Conservation (phyloP, 2,797 vertebrate genomes). For the Knipowitschia caucasica region DNA sequence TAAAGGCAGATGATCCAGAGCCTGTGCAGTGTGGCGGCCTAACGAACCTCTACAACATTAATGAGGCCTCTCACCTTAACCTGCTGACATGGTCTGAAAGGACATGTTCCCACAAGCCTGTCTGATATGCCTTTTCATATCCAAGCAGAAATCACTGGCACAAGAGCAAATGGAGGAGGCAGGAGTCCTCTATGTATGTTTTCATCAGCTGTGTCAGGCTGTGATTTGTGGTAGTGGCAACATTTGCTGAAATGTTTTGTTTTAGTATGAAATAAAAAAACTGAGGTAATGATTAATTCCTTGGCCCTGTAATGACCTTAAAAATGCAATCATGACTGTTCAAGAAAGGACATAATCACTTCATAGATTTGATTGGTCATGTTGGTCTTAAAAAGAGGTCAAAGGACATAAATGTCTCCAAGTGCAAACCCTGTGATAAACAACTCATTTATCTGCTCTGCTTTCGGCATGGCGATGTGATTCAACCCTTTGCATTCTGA, state of each 20-base stretch:
- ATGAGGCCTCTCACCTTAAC: not conserved
- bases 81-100: conserved; percentile 1
- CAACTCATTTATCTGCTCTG: not conserved
- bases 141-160: conserved; percentile 4
- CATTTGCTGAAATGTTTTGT: too few species aligned
- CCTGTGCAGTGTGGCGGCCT: conserved; percentile 9
- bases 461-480: not conserved
- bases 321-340: not conserved
- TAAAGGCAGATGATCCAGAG: conserved; percentile 79
- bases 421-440: not conserved
- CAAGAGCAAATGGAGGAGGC: conserved; percentile 1
- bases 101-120: conserved; percentile 2
- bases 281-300: not conserved
- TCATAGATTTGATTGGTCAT: not conserved
- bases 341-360: not conserved
- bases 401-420: not conserved
- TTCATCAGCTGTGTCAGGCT: not conserved
- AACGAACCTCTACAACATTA: conserved; percentile 15
- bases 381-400: not conserved
- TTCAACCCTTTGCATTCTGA: not conserved
- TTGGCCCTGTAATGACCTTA: not conserved
- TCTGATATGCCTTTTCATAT: conserved; percentile 3
- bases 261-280: too few species aligned
- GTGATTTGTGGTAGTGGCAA: too few species aligned
- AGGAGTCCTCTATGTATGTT: conserved; percentile 9